Percentiles rank a stretch among this genome's conserved stretches.
phyloP scores from a whole-genome alignment of 2,113 vertebrate species.

The Lepisosteus oculatus region DNA sequence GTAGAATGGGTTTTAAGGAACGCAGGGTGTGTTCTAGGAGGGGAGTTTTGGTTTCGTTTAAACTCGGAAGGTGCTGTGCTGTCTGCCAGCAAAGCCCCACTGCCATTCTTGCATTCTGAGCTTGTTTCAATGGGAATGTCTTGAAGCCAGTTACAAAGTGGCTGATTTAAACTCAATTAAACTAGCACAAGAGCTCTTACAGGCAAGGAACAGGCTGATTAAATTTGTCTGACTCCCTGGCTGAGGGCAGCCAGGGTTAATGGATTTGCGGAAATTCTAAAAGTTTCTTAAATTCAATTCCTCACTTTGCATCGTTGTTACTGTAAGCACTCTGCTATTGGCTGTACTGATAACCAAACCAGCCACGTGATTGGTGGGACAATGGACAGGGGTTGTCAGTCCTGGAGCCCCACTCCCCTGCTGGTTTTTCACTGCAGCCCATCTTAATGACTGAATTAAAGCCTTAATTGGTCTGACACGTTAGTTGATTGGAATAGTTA shows the following conservation, averaged over 20 bases:
- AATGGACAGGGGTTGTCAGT: too few relatives aligned
- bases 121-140: neutral
- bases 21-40: neutral
- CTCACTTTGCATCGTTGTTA: conserved; percentile 24
- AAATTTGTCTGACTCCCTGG: conserved; percentile 34
- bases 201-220: conserved; percentile 32
- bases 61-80: neutral
- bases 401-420: too few relatives aligned
- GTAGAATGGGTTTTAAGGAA: neutral
- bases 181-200: conserved; percentile 6
- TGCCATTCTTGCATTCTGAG: too few relatives aligned
- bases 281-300: conserved; percentile 33
- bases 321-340: conserved; percentile 19
- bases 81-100: neutral
- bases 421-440: too few relatives aligned
- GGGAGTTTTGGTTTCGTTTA: conserved; percentile 2
- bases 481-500: too few relatives aligned
- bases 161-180: conserved; percentile 34
- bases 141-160: conserved; percentile 18
- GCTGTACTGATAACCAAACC: too few relatives aligned
- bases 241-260: conserved; percentile 50
- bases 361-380: too few relatives aligned
- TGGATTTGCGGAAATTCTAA: conserved; percentile 55
- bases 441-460: too few relatives aligned
- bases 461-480: too few relatives aligned